Conservation (phyloP, 1,140 invertebrate species). For the Nephotettix cincticeps region DNA sequence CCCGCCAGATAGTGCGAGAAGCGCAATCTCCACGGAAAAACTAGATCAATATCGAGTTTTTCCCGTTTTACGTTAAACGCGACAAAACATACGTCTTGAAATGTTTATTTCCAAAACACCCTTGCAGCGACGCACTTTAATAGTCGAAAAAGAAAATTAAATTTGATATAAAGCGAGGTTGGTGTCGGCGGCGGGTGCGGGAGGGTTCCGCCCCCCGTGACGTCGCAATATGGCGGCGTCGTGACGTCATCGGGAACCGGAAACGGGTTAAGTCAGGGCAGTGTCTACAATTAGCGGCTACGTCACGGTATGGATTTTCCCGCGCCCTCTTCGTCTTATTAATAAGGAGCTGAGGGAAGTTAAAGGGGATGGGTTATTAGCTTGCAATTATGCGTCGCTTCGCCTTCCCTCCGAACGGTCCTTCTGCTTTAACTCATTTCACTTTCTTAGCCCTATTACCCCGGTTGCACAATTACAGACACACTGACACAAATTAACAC, state of each 20-base stretch:
- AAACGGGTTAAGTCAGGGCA: slow-evolving; percentile 21
- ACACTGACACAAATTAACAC: slow-evolving; percentile 2
- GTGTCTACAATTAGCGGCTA: slow-evolving; percentile 11
- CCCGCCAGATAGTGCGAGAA: background rate
- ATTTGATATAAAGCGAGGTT: background rate
- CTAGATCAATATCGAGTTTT: background rate
- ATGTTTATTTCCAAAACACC: background rate
- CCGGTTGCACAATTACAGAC: background rate
- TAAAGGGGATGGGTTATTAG: slow-evolving; percentile 13
- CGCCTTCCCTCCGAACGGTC: background rate
- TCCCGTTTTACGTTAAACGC: background rate
- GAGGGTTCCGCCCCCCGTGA: background rate
- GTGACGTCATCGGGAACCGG: slow-evolving; percentile 15
- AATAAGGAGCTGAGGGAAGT: background rate
- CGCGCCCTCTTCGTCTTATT: background rate
- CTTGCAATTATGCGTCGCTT: background rate
- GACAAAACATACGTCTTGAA: background rate
- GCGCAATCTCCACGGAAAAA: background rate
- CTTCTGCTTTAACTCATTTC: slow-evolving; percentile 3
- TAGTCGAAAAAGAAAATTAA: background rate
- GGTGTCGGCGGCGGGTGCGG: background rate
- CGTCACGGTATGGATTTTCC: slow-evolving; percentile 20
- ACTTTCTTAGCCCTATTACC: slow-evolving; percentile 16
- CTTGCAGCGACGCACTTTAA: background rate
- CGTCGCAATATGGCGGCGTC: background rate